Evolutionary conservation across 2,113 vertebrate species (phyloP).

Genomic region (Prunella fulvescens): DNA sequence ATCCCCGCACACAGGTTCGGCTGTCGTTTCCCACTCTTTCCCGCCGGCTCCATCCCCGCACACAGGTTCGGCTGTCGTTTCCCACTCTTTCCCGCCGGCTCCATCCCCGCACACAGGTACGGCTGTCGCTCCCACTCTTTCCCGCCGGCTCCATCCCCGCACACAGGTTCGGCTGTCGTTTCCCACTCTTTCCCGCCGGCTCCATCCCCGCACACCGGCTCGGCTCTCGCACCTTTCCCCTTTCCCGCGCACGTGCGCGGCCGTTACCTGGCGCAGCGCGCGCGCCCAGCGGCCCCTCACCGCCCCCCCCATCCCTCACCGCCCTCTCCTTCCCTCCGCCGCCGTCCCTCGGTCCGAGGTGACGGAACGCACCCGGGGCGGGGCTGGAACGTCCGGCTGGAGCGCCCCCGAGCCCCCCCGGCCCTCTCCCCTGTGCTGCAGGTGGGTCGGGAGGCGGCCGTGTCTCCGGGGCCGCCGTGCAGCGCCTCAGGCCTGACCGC

Average conservation of each 20-base stretch:
- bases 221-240: not conserved
- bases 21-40: too few relatives aligned
- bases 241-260: not conserved
- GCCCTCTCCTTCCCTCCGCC: not conserved
- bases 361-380: too few relatives aligned
- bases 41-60: accelerated
- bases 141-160: accelerated
- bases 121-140: not conserved
- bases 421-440: not conserved
- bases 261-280: not conserved
- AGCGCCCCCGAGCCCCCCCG: accelerated
- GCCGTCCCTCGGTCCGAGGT: not conserved
- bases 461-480: accelerated
- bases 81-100: too few relatives aligned
- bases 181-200: not conserved
- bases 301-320: too few relatives aligned
- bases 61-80: not conserved
- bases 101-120: not conserved
- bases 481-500: not conserved
- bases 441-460: not conserved
- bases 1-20: too few relatives aligned
- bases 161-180: not conserved
- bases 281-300: not conserved
- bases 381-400: too few relatives aligned
- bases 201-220: not conserved